Evolutionary conservation across 1,140 invertebrate species (phyloP), one percentile per base, ranked within the genome.

Genomic region (Penaeus chinensis): DNA sequence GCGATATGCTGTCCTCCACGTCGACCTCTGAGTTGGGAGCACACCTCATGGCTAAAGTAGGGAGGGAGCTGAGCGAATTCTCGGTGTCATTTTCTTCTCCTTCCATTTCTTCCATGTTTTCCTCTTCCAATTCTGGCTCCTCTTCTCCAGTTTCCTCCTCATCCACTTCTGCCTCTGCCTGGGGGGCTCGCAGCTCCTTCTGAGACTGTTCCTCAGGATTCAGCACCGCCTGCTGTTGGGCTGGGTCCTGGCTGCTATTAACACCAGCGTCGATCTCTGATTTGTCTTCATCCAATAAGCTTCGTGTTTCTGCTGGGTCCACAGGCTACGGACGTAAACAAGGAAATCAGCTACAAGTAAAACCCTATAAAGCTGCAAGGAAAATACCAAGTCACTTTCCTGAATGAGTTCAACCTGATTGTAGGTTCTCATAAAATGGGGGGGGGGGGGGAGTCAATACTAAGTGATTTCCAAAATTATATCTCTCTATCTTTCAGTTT

Each of bases 231-330:
- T 47, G 47, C 63, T 82, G 81, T 19, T 19, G 42, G 8, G 62
- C 27, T 11, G 37, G 61, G 7, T 42, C 32, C 10, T 42, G 20
- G 18, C 66, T 63, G 47, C 37, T 37, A 18, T 47, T 37, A 3
- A 54, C 19, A 11, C 76, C 77, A 60, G 24, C 20, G 47, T 85
- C 63, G 5, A 42, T 16, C 62, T 85, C 84, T 22, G 63, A 65
- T 16, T 24, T 47, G 62, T 85, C 84, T 32, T 85, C 84, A 27
- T 85, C 84, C 19, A 85, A 47, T 32, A 85, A 63, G 47, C 84
- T 85, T n/a, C 84, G 62, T 20, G 84, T 85, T 79, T 85, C 84
- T 80, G 84, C 77, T 11, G 84, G 84, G 63, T 85, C 84, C 62
- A 85, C 84, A 42, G 78, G 24, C 84, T 85, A 8, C 18, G n/a